Evolutionary conservation across 92 coral and sea anemone genomes (phyloP).

Genomic region (Blastomussa wellsi): DNA sequence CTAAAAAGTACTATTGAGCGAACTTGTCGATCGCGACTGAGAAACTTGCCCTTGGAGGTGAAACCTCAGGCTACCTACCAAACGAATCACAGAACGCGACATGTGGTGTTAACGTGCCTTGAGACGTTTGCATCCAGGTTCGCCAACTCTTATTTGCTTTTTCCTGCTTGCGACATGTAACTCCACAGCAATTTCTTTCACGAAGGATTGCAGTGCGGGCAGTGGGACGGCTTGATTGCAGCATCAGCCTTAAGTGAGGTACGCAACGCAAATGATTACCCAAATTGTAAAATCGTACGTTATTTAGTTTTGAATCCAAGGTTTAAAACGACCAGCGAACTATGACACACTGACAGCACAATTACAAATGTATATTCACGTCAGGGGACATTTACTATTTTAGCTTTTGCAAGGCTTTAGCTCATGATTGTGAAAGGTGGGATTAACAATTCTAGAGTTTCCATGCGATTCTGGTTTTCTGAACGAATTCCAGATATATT

Average conservation of each 20-base stretch:
- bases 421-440: neutral
- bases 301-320: constrained; percentile 1
- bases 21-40: neutral
- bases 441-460: neutral
- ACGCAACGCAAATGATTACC: neutral
- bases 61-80: neutral
- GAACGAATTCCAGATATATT: neutral
- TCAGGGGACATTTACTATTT: neutral
- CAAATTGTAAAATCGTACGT: neutral
- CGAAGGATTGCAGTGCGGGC: neutral
- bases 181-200: neutral
- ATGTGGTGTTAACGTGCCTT: neutral
- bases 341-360: constrained; percentile 4
- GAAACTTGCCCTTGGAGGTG: neutral
- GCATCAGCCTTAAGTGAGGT: neutral
- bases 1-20: constrained; percentile 11
- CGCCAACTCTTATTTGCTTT: constrained; percentile 24
- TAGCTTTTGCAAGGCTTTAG: neutral
- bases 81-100: neutral
- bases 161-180: constrained; percentile 16
- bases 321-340: neutral
- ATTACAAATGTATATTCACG: constrained; percentile 28
- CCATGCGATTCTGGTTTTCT: neutral
- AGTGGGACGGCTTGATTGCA: constrained; percentile 1
- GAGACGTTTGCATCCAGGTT: neutral